Conservation (phyloP, 2,113 vertebrate species). For the Pelecanoides urinatrix region DNA sequence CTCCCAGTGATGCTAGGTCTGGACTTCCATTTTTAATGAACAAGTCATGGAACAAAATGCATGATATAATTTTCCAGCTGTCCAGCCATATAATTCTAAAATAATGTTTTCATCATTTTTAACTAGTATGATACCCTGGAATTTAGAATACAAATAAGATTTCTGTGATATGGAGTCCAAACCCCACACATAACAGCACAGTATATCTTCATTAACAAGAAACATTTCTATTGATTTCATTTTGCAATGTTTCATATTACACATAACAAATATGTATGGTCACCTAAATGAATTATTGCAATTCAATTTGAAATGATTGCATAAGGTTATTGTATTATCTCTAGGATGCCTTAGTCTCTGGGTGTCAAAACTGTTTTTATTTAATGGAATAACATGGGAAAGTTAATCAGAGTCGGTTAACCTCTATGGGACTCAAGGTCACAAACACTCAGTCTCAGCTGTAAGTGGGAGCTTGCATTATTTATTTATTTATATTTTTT, state of each 20-base stretch:
- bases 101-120: conserved; percentile 73
- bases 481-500: background rate
- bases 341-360: conserved; percentile 85
- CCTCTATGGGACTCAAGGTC: conserved; percentile 76
- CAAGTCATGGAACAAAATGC: conserved; percentile 65
- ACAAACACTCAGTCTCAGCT: conserved; percentile 59
- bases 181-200: conserved; percentile 80
- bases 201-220: conserved; percentile 95
- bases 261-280: conserved; percentile 90
- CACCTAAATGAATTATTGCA: conserved; percentile 88
- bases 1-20: background rate
- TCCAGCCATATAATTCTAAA: conserved; percentile 66
- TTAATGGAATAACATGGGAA: conserved; percentile 89
- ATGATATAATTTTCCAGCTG: conserved; percentile 75
- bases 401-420: conserved; percentile 82
- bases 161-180: conserved; percentile 80
- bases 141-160: conserved; percentile 81
- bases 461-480: conserved; percentile 25
- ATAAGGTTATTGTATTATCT: conserved; percentile 85
- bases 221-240: conserved; percentile 93
- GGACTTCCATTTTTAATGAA: conserved; percentile 27
- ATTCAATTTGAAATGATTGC: conserved; percentile 89
- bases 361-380: conserved; percentile 92
- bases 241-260: conserved; percentile 89
- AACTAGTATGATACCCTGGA: conserved; percentile 67